Evolutionary conservation across 1,140 invertebrate genomes (phyloP).

Genomic region (Ridgeia piscesae): DNA sequence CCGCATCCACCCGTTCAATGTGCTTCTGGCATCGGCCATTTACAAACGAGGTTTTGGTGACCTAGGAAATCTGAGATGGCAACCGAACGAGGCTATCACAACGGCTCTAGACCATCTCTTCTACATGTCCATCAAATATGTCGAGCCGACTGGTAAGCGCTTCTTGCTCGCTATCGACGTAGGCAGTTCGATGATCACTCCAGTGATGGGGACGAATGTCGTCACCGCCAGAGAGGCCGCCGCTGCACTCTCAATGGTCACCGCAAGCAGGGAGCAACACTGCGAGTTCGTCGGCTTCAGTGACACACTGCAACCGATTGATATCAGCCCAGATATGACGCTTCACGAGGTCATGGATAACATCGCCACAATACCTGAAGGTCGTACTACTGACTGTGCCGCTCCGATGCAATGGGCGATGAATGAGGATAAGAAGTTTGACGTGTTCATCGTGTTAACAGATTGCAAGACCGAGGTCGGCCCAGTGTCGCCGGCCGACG

Average conservation of each 20-base stretch:
- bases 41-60: slow-evolving; percentile 63
- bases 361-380: neutral
- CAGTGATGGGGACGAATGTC: slow-evolving; percentile 57
- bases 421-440: slow-evolving; percentile 57
- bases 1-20: slow-evolving; percentile 64
- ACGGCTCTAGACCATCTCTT: slow-evolving; percentile 53
- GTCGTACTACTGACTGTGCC: slow-evolving; percentile 47
- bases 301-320: neutral
- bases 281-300: slow-evolving; percentile 46
- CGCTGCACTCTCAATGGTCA: slow-evolving; percentile 52
- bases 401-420: slow-evolving; percentile 66
- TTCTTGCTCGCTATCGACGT: slow-evolving; percentile 67
- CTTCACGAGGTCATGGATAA: slow-evolving; percentile 28
- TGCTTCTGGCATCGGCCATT: slow-evolving; percentile 63
- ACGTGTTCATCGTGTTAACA: slow-evolving; percentile 51
- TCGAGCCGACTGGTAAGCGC: slow-evolving; percentile 62
- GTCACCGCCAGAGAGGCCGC: slow-evolving; percentile 61
- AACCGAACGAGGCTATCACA: slow-evolving; percentile 42
- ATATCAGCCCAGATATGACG: slow-evolving; percentile 26
- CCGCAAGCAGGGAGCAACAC: slow-evolving; percentile 34
- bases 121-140: slow-evolving; percentile 29
- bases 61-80: slow-evolving; percentile 50
- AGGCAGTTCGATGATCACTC: slow-evolving; percentile 56
- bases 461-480: slow-evolving; percentile 47
- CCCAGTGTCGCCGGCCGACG: slow-evolving; percentile 41